These are phyloP conservation scores for Nymphalis urticae DNA, from an alignment of 2,888 invertebrate species.

Conservation along the genomic window DNA sequence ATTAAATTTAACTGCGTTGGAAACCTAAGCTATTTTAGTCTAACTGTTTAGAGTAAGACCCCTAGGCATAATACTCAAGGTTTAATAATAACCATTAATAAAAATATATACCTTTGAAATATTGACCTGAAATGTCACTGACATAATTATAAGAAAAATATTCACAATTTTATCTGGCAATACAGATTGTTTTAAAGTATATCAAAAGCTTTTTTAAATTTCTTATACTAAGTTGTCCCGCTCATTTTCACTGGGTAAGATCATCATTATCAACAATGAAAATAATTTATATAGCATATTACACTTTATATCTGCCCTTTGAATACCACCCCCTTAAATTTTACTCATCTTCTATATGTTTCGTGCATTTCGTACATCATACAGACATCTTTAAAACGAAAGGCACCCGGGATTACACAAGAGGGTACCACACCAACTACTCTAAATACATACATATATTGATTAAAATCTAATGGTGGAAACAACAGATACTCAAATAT, in stretches of 20 bases:
- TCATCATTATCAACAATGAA: constrained; percentile 69
- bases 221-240: constrained; percentile 78
- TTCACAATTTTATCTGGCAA: constrained; percentile 82
- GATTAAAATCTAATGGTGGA: constrained; percentile 75
- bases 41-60: constrained; percentile 63
- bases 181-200: constrained; percentile 78
- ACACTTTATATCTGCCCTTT: constrained; percentile 64
- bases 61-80: constrained; percentile 75
- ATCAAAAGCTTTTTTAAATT: constrained; percentile 73
- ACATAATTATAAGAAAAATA: constrained; percentile 78
- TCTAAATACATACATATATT: constrained; percentile 69
- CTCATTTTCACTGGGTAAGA: constrained; percentile 71
- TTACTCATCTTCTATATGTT: constrained; percentile 90
- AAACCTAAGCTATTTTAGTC: constrained; percentile 56
- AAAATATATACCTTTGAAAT: constrained; percentile 73
- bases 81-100: constrained; percentile 72
- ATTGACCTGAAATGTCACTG: constrained; percentile 79
- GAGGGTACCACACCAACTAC: constrained; percentile 80
- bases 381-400: constrained; percentile 83
- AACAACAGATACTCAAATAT: constrained; percentile 51
- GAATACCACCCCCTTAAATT: constrained; percentile 62
- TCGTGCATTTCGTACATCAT: constrained; percentile 94
- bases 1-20: constrained; percentile 56
- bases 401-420: constrained; percentile 80
- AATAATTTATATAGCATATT: constrained; percentile 77